Evolutionary conservation across 2,888 invertebrate species (phyloP), one percentile per base, ranked within the genome.

Genomic region (Saturnia pavonia): DNA sequence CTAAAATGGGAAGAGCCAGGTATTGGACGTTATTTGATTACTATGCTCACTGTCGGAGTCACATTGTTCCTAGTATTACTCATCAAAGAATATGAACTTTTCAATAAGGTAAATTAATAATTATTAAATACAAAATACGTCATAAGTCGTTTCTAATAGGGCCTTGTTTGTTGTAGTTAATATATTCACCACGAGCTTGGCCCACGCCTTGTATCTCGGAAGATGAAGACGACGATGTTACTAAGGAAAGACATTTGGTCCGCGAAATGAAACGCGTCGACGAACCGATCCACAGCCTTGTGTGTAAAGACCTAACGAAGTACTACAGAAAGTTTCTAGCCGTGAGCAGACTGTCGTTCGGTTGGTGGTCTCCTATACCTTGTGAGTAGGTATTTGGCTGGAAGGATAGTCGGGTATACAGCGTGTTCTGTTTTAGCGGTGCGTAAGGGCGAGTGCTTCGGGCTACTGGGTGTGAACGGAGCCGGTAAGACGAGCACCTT

Each of bases 401-500:
- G 6, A 14, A 43, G 22, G 22, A 54, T 27, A 67, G 68, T 22
- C 34, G 45, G 7, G 16, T n/a, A 42, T 25, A 42, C 27, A 22
- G 42, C 7, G 67, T 70, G 11, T 66, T 34, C 16, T 57, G 42
- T 43, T 34, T 7, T 16, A 67, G 70, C 67, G 43, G 71, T 72
- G 34, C 69, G 57, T 45, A 66, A 67, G 51, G 96, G 95, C 67
- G 97, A 97, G 86, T 97, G 97, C 82, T 97, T 97, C 84, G 97
- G 97, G 0, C 87, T 98, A 69, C 91, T 98, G 69, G 97, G 98
- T 16, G 95, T 97, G 0, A 98, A 98, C 87, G 98, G 98, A 48
- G 97, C 98, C 27, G 98, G 98, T n/a, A 98, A 98, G 88, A 97
- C 97, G 1, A 96, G 96, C 48, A 98, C 98, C 0, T 99, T 99